These are phyloP conservation scores for Oscheius onirici DNA, from an alignment of 2,888 invertebrate genomes.

Conservation along the genomic window DNA sequence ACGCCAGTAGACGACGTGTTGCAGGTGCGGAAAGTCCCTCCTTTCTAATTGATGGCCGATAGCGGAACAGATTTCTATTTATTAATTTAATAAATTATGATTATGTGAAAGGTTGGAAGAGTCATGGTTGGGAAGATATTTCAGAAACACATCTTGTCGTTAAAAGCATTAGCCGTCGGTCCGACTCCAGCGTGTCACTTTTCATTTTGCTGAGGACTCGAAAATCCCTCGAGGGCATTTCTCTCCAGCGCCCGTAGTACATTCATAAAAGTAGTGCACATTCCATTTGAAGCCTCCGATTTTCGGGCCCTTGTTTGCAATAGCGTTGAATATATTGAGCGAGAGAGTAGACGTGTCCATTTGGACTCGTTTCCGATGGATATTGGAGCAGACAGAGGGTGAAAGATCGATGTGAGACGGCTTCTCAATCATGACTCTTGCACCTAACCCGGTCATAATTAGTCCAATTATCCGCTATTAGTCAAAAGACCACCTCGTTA, in stretches of 20 bases:
- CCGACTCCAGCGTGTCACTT: not conserved
- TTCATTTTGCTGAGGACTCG: not conserved
- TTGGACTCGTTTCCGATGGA: slow-evolving; percentile 3
- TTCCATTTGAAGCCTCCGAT: slow-evolving; percentile 20
- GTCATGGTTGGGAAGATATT: not conserved
- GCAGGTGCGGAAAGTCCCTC: slow-evolving; percentile 43
- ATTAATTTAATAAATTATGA: slow-evolving; percentile 21
- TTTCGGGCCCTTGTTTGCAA: slow-evolving; percentile 11
- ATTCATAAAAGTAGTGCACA: slow-evolving; percentile 19
- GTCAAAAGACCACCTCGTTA: not conserved
- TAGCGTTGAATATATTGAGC: slow-evolving; percentile 11
- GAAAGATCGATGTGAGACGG: slow-evolving; percentile 2
- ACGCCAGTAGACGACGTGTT: slow-evolving; percentile 48
- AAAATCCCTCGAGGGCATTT: not conserved
- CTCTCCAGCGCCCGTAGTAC: slow-evolving; percentile 9
- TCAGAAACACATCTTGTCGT: not conserved
- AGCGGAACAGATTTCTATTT: slow-evolving; percentile 18
- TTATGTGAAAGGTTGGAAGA: not conserved
- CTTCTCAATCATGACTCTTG: slow-evolving; percentile 15
- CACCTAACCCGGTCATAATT: slow-evolving; percentile 10
- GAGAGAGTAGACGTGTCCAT: not conserved
- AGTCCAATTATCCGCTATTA: slow-evolving; percentile 8
- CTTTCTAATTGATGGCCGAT: slow-evolving; percentile 52
- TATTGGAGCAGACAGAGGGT: not conserved
- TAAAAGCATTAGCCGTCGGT: not conserved